Evolutionary conservation across 1,140 invertebrate species (phyloP).

Genomic region (Colletes latitarsis): DNA sequence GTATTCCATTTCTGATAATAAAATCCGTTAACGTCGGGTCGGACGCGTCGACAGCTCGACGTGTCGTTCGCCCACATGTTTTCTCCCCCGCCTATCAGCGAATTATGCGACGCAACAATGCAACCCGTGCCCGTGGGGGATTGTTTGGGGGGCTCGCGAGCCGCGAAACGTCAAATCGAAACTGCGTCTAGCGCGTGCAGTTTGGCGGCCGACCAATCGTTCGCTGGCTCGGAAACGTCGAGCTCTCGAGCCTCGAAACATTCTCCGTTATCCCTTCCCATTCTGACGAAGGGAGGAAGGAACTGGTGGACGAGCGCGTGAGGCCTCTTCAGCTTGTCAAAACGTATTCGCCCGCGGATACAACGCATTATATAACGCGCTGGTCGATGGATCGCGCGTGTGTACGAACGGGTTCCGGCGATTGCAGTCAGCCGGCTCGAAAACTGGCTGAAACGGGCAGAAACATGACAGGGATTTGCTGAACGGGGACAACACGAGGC

Average conservation of each 20-base stretch:
- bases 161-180: conserved; percentile 33
- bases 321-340: conserved; percentile 43
- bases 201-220: conserved; percentile 59
- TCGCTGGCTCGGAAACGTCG: conserved; percentile 49
- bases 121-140: background rate
- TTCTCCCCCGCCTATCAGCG: background rate
- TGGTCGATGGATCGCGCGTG: conserved; percentile 36
- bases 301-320: background rate
- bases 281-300: background rate
- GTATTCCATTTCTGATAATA: too few relatives aligned
- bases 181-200: conserved; percentile 29
- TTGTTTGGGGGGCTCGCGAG: background rate
- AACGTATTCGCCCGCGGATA: conserved; percentile 48
- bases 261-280: background rate
- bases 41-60: too few relatives aligned
- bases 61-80: too few relatives aligned
- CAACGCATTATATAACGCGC: conserved; percentile 48
- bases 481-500: background rate
- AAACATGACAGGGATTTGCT: conserved; percentile 17
- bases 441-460: conserved; percentile 21
- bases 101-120: conserved; percentile 11
- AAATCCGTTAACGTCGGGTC: too few relatives aligned
- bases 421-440: conserved; percentile 30
- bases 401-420: conserved; percentile 10
- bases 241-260: conserved; percentile 1